These are phyloP conservation scores for Protobothrops mucrosquamatus DNA, from an alignment of 2,113 vertebrate species.

Conservation along the genomic window DNA sequence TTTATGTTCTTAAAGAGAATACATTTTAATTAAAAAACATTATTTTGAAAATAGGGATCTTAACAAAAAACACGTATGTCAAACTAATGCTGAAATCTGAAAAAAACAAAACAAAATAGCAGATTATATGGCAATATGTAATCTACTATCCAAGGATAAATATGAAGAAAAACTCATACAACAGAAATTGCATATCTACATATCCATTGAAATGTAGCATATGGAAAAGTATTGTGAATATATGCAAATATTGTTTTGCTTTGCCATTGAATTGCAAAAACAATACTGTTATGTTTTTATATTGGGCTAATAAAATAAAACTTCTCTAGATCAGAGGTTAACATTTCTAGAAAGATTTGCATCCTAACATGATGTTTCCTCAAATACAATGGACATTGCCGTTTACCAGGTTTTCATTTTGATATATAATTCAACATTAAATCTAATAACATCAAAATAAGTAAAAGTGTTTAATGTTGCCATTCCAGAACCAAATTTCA, in stretches of 20 bases:
- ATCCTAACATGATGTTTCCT: not conserved
- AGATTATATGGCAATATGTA: slow-evolving; percentile 16
- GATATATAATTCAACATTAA: not conserved
- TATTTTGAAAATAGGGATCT: slow-evolving; percentile 36
- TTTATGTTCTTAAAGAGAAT: slow-evolving; percentile 3
- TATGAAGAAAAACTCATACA: not conserved
- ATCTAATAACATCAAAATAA: not conserved
- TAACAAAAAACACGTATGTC: not conserved
- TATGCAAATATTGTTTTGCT: not conserved
- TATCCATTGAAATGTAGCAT: not conserved
- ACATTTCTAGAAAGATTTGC: not conserved
- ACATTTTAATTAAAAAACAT: slow-evolving; percentile 15
- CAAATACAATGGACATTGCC: not conserved
- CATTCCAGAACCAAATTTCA: not conserved
- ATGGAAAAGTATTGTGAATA: not conserved
- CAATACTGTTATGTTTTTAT: not conserved
- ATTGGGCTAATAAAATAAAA: not conserved
- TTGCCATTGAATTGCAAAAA: not conserved
- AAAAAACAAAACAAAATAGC: not conserved
- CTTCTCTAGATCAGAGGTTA: not conserved
- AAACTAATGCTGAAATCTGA: not conserved
- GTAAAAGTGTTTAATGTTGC: not conserved
- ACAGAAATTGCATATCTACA: not conserved
- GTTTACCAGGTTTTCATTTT: not conserved
- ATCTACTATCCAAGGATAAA: not conserved